Base-by-base conservation (phyloP, 2,888 invertebrate genomes). In the Microdon myrmicae region DNA sequence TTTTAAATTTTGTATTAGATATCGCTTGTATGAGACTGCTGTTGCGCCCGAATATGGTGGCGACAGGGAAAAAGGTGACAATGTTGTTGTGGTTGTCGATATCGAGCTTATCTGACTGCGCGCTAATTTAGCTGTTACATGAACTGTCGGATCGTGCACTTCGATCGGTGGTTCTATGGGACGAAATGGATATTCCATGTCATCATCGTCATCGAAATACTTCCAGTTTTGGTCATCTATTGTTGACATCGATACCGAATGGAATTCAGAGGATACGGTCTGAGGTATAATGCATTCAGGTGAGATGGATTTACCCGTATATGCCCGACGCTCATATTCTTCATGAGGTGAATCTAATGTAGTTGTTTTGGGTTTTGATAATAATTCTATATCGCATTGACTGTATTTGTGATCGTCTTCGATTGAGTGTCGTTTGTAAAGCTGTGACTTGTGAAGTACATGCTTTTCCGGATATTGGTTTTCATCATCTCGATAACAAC, bases 71-170 rank as follows among this genome's bases (percentile, higher is more conserved):
- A 66, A 34, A 5, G 64, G 67, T 13, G 67, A 67, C 13, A 67
- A 29, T 0, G 67, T 59, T 6, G 67, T 67, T 1, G 66, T 59
- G 5, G 59, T 67, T 28, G 67, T 67, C 29, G 67, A 66, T 8
- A 59, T 55, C 4, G 66, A 51, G 29, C 66, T 66, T 16, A 64
- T 51, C 26, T 64, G 64, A 19, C 64, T 51, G 14, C 58, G 64
- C 29, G 51, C 35, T 7, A 64, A 23, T 31, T 41, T 5, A 64
- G 16, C n/a, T n/a, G n/a, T n/a, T n/a, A n/a, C n/a, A n/a, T n/a
- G n/a, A n/a, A 9, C 28, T 32, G 10, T 34, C 7, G 9, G 13
- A 1, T 28, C 20, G 3, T 23, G 38, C 6, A 13, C 4, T 5
- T 56, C 44, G n/a, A 31, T 3, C 1, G 20, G n/a, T 2, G 20